Conservation (phyloP, 2,888 invertebrate genomes). For the Oxytorus armatus region DNA sequence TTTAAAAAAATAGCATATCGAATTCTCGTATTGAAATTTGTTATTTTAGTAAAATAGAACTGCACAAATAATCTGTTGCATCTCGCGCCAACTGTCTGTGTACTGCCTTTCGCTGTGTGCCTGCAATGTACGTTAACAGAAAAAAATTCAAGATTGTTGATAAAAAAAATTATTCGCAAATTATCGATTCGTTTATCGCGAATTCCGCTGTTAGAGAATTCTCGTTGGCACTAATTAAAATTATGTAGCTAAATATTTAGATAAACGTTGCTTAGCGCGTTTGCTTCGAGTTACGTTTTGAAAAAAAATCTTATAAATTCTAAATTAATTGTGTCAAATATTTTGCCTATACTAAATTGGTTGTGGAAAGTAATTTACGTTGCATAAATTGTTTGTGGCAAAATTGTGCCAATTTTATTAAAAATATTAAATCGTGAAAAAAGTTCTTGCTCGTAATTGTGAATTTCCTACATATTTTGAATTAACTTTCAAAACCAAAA, state of each 20-base stretch:
- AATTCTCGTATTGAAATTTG: conserved; percentile 17
- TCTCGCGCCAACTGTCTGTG: conserved; percentile 63
- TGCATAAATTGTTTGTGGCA: not conserved
- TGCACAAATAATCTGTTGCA: conserved; percentile 6
- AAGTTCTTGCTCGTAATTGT: not conserved
- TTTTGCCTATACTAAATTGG: not conserved
- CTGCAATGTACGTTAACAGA: conserved; percentile 68
- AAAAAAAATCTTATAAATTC: conserved; percentile 12
- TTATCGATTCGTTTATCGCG: conserved; percentile 26
- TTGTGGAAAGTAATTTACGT: conserved; percentile 2
- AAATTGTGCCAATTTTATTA: not conserved
- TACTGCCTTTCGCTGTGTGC: conserved; percentile 77
- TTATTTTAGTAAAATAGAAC: conserved; percentile 12
- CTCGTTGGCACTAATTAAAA: conserved; percentile 42
- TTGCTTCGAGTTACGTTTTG: conserved; percentile 55
- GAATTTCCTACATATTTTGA: not conserved
- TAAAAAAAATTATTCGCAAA: conserved; percentile 50
- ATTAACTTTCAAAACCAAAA: not conserved
- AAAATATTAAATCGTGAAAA: not conserved
- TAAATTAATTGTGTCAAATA: conserved; percentile 4
- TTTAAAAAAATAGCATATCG: conserved; percentile 42
- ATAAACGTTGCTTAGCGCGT: conserved; percentile 42
- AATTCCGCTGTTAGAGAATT: conserved; percentile 22
- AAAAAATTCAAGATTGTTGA: conserved; percentile 40
- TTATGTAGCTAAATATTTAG: conserved; percentile 15